Evolutionary conservation across 2,113 vertebrate species (phyloP).

Genomic region (Atlantisia rogersi): DNA sequence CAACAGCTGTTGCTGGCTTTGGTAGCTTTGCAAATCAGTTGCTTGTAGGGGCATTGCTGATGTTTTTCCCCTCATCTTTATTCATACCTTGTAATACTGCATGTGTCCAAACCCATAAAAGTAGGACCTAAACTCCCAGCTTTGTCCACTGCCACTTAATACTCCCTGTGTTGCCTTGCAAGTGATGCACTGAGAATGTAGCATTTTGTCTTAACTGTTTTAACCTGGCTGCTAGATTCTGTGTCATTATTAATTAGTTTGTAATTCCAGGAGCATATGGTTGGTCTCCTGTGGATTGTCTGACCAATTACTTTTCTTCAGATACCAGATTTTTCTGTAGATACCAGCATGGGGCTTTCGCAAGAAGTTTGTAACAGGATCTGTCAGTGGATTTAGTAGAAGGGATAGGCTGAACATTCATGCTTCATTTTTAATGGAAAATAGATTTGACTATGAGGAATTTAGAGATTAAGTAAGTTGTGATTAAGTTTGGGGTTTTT

Average conservation of each 20-base stretch:
- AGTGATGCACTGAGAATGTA: not conserved
- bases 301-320: constrained; percentile 1
- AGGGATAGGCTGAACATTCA: not conserved
- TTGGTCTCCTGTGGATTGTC: not conserved
- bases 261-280: not conserved
- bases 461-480: not conserved
- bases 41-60: not conserved
- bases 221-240: not conserved
- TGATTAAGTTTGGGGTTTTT: not conserved
- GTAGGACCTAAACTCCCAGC: not conserved
- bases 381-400: not conserved
- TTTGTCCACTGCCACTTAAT: not conserved
- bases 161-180: not conserved
- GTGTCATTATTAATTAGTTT: not conserved
- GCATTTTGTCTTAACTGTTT: constrained; percentile 14
- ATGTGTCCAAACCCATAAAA: not conserved
- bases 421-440: not conserved
- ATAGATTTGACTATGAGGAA: not conserved
- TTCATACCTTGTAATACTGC: not conserved
- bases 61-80: not conserved
- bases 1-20: not conserved
- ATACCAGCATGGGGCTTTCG: not conserved
- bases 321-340: not conserved
- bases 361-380: not conserved
- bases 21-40: not conserved